phyloP scores from a whole-genome alignment of 2,113 vertebrate genomes.

The Saguinus imperator region DNA sequence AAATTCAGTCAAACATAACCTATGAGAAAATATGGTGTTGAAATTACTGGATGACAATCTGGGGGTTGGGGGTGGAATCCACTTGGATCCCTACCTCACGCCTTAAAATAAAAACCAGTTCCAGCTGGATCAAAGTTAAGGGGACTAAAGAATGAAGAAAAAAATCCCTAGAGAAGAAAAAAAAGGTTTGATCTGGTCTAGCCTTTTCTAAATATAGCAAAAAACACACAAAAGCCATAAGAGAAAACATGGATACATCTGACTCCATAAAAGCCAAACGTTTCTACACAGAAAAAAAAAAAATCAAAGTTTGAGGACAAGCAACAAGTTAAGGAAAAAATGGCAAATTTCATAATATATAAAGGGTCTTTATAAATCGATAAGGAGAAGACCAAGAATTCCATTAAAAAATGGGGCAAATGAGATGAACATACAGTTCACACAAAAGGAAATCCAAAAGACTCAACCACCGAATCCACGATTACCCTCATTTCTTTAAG shows the following conservation, averaged over 20 bases:
- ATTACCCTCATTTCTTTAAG: background rate
- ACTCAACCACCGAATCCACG: background rate
- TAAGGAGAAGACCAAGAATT: background rate
- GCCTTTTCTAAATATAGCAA: background rate
- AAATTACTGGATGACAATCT: background rate
- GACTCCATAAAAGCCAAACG: background rate
- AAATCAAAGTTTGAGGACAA: slow-evolving; percentile 24
- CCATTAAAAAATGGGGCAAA: background rate
- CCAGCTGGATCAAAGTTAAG: background rate
- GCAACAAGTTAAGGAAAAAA: background rate
- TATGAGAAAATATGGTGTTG: background rate
- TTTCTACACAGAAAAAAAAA: background rate
- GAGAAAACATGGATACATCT: background rate
- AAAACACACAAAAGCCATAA: background rate
- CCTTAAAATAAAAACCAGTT: background rate
- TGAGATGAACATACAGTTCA: background rate
- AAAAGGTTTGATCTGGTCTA: background rate
- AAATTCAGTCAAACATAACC: background rate
- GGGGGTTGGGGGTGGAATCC: background rate
- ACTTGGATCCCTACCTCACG: background rate
- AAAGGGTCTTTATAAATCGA: background rate
- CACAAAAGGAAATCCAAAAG: background rate
- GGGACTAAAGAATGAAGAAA: background rate
- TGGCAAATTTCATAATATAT: background rate
- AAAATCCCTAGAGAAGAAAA: background rate